phyloP scores from a whole-genome alignment of 1,140 invertebrate genomes.

The Gonioctena quinquepunctata region DNA sequence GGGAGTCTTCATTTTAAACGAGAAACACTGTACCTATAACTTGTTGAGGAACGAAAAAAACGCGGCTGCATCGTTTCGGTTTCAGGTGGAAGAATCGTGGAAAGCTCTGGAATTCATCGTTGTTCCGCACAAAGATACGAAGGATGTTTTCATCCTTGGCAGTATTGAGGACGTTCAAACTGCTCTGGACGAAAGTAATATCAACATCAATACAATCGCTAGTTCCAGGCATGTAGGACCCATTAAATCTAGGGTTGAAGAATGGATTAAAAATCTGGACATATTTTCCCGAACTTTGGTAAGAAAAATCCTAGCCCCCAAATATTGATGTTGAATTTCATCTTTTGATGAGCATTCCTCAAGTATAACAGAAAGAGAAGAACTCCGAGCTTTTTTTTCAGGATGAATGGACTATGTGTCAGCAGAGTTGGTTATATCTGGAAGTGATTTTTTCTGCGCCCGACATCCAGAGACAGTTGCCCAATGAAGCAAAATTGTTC shows the following conservation, averaged over 20 bases:
- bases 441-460: conserved; percentile 89
- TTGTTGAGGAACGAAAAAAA: too few relatives aligned
- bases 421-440: conserved; percentile 84
- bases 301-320: too few relatives aligned
- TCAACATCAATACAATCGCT: conserved; percentile 82
- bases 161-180: conserved; percentile 82
- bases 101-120: conserved; percentile 76
- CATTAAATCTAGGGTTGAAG: conserved; percentile 78
- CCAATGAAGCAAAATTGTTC: conserved; percentile 83
- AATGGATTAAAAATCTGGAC: conserved; percentile 76
- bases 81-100: conserved; percentile 79
- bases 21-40: too few relatives aligned
- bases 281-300: conserved; percentile 78
- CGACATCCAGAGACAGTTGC: conserved; percentile 85
- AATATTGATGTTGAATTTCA: too few relatives aligned
- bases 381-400: conserved; percentile 55
- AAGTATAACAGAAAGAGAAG: too few relatives aligned
- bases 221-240: conserved; percentile 82
- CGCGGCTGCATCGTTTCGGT: too few relatives aligned
- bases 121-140: conserved; percentile 75
- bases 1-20: too few relatives aligned
- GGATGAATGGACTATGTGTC: conserved; percentile 85
- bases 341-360: too few relatives aligned
- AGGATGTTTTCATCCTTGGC: conserved; percentile 81
- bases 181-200: conserved; percentile 81